Evolutionary conservation across 1,140 invertebrate genomes (phyloP), one percentile per base, ranked within the genome.

Genomic region (Phymastichus coffea): DNA sequence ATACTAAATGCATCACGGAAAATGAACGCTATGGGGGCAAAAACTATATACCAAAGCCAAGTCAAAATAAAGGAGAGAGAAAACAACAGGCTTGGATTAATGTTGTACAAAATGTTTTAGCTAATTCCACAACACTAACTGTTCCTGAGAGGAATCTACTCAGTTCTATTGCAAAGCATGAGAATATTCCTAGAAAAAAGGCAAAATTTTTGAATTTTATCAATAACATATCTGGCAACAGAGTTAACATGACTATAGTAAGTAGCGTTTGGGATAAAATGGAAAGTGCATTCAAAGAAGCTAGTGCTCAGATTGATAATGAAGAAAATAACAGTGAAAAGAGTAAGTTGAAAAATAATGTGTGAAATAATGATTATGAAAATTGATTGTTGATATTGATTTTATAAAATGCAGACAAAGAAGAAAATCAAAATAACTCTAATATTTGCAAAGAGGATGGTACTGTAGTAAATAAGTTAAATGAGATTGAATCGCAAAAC

Each of bases 131-230:
- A 54, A 77, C 80, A 75, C 72, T 87, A 25, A 77, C 85, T 30
- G 70, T 75, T 23, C 71, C 81, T 63, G 77, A 91, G 43, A 80
- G 80, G 66, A 82, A 78, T 52, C 79, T 94, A 25, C 81, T 97
- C 26, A 80, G 90, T 62, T 83, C 79, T 14, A 83, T 97, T 30
- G 85, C 86, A 26, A 86, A 85, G 46, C 86, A 88, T 70, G 86
- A 88, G 43, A 98, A 97, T 74, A 90, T 97, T 67, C 95, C 95
- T n/a, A 83, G 94, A 35, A 97, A 97, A 72, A 90, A 93, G 72
- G 78, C 81, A 1, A 96, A 95, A 73, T 98, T 97, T 80, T 80
- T 91, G 62, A 91, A 91, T 69, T 91, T 90, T 76, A 81, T 88
- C 7, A 83, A 80, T 65, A 89, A 82, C 75, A 81, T 84, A 22